These are phyloP conservation scores for Virgularia gustaviana DNA, from an alignment of 92 coral and sea anemone genomes.

Conservation along the genomic window DNA sequence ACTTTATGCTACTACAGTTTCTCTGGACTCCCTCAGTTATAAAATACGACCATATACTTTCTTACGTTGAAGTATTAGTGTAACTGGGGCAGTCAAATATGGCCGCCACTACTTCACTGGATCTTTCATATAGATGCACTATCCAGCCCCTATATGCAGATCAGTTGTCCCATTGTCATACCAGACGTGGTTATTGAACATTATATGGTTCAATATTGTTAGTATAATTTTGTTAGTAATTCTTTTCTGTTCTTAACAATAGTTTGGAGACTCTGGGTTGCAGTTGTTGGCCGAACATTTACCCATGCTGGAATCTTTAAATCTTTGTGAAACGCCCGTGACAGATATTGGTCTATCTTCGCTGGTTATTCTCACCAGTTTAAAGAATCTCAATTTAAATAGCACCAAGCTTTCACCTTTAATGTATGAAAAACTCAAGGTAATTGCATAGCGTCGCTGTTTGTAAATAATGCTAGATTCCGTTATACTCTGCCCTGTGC, in stretches of 20 bases:
- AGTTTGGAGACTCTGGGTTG: slow-evolving; percentile 96
- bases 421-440: slow-evolving; percentile 87
- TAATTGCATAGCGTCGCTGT: neutral
- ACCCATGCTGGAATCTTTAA: slow-evolving; percentile 85
- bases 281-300: slow-evolving; percentile 95
- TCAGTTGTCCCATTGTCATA: too few species aligned
- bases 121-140: too few species aligned
- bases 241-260: neutral
- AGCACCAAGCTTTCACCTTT: slow-evolving; percentile 89
- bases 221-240: neutral
- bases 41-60: too few species aligned
- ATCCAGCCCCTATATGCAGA: too few species aligned
- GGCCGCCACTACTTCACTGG: neutral
- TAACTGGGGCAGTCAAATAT: neutral
- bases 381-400: slow-evolving; percentile 79
- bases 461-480: neutral
- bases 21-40: too few species aligned
- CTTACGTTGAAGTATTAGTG: too few species aligned
- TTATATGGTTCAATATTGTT: too few species aligned
- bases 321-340: slow-evolving; percentile 98
- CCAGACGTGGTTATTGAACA: too few species aligned
- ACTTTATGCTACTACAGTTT: too few species aligned
- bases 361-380: slow-evolving; percentile 87
- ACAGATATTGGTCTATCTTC: slow-evolving; percentile 91
- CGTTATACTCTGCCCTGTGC: neutral